Base-by-base conservation (phyloP, 2,113 vertebrate genomes). In the Xiphophorus maculatus region DNA sequence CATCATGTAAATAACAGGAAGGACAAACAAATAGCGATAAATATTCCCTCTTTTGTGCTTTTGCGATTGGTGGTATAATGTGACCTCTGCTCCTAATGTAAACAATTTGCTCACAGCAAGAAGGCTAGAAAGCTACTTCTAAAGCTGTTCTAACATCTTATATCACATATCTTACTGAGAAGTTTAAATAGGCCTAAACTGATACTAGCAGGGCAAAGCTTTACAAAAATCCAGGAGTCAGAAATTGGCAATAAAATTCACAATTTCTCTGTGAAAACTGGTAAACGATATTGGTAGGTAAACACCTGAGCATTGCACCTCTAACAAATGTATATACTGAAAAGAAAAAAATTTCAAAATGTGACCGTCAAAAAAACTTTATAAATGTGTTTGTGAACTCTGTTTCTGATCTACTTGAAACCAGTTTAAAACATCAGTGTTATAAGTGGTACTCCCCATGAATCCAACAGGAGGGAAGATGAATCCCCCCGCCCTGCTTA, bases 401-500 rank as follows among this genome's bases (percentile, higher is more conserved):
- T 3, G 3, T 29, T n/a, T 5, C 27, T n/a, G 4, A 5, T 44
- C 14, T 19, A 48, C 44, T 48, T 68, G 15, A 67, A 12, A 35
- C 25, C 8, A 25, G n/a, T 37, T 30, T 67, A n/a, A 35, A 28
- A 62, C 35, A 3, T 33, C 25, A 27, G 32, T n/a, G 25, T 73
- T 44, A 66, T 3, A 13, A 61, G 15, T 14, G 69, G 63, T 44
- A 11, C 37, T 42, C 44, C 69, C 28, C 76, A 51, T 3, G 63
- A 76, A 72, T 19, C 44, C 61, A 70, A 44, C 11, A 42, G 70
- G 42, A 19, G 3, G 35, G 29, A 62, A 58, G 42, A 37, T 58
- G 25, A n/a, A 48, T 48, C 44, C 35, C 66, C 75, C 65, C 42
- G n/a, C 71, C 48, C 33, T 73, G 44, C 19, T 68, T 51, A 64